Base-by-base conservation (phyloP, 1,140 invertebrate species). In the Nasonia vitripennis region DNA sequence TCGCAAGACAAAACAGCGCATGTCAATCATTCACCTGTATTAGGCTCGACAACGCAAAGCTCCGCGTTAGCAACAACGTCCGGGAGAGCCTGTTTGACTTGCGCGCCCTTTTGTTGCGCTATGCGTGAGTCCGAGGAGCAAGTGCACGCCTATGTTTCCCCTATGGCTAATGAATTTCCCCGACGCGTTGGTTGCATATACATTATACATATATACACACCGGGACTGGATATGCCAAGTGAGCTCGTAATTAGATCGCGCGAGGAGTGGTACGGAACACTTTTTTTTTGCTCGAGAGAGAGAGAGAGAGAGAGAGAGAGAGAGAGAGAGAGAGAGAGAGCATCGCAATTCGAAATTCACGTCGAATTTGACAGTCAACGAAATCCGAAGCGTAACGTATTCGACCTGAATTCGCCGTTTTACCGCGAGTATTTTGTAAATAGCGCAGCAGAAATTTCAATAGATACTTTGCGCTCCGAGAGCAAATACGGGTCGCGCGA, bases 131-230 rank as follows among this genome's bases (percentile, higher is more conserved):
- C 10, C 2, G 23, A 71, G 68, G 7, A 71, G 68, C 41, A 9
- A 45, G 41, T 20, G 55, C 55, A 55, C 45, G 45, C 83, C 67
- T 62, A 51, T 86, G 81, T 87, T 88, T 86, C 77, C 87, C 89
- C 82, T 82, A n/a, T n/a, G 82, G 87, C 89, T 90, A 91, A 92
- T 92, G 91, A 92, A 82, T 82, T 82, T 82, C 71, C 51, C 34
- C 71, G 23, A n/a, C 55, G 55, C 55, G 91, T 91, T 37, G 34
- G 34, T 37, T 37, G 34, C 34, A 0, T 37, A 37, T 37, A 17
- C 23, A 71, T 37, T 6, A 37, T 48, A 80, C 20, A 23, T 80
- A 80, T 67, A 41, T 23, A 73, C 17, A 34, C 4, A 9, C 80
- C 11, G 23, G 17, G 27, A 1, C 27, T 81, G 45, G 17, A 45